These are phyloP conservation scores for Ennomos fuscantarius DNA, from an alignment of 2,888 invertebrate species.

Conservation along the genomic window DNA sequence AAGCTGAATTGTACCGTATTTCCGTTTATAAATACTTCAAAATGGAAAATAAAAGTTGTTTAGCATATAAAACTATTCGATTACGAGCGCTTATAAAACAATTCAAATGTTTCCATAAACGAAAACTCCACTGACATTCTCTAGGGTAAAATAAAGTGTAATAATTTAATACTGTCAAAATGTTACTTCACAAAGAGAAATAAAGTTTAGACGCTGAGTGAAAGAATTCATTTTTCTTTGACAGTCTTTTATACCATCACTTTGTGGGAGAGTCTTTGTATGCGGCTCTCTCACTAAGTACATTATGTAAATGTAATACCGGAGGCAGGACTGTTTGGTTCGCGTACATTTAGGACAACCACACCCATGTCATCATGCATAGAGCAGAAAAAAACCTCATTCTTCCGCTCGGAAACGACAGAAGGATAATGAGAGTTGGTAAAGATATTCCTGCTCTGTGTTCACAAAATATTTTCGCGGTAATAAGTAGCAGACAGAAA, in stretches of 20 bases:
- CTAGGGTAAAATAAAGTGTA: conserved; percentile 54
- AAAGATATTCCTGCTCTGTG: conserved; percentile 38
- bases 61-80: conserved; percentile 50
- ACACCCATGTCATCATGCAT: conserved; percentile 67
- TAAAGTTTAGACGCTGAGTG: conserved; percentile 48
- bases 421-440: conserved; percentile 18
- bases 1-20: too few relatives aligned
- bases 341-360: conserved; percentile 64
- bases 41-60: too few relatives aligned
- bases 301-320: conserved; percentile 80
- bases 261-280: conserved; percentile 71
- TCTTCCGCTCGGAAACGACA: conserved; percentile 6
- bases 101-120: conserved; percentile 26
- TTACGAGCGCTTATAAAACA: conserved; percentile 31
- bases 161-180: conserved; percentile 64
- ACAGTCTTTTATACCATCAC: conserved; percentile 60
- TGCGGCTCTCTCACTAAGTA: conserved; percentile 73
- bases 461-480: conserved; percentile 27
- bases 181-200: conserved; percentile 48
- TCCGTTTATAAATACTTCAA: too few relatives aligned
- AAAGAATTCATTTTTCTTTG: conserved; percentile 68
- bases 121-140: conserved; percentile 33
- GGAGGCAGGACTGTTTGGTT: conserved; percentile 67
- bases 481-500: conserved; percentile 9
- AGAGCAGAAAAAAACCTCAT: conserved; percentile 41